Evolutionary conservation across 2,888 invertebrate species (phyloP), one percentile per base, ranked within the genome.

Genomic region (Euplexia lucipara): DNA sequence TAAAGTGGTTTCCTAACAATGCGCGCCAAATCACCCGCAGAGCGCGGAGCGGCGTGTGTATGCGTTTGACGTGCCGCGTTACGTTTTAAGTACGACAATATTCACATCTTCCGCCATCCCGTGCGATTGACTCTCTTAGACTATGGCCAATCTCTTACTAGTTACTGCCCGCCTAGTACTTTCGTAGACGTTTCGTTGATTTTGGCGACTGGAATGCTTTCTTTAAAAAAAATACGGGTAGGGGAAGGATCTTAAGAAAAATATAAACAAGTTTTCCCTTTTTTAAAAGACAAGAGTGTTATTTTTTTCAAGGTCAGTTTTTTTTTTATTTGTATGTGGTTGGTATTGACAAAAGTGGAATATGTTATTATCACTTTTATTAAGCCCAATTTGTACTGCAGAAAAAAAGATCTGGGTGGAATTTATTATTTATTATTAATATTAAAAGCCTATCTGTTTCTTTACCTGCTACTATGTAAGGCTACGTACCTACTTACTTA

Each of bases 21-120:
- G 87, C 84, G 78, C 86, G 89, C 85, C 89, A 91, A 93, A 92
- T 94, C 93, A 93, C 93, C 93, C 93, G 92, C 93, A 87, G 90
- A 92, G 93, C 83, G 77, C 78, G 70, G 78, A 80, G 71, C 78
- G 67, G 81, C 79, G 70, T 67, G 79, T 83, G 83, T 68, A 83
- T 82, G 77, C 85, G 74, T 79, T 78, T 88, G 88, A 88, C 86
- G 86, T 72, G 84, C 84, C 84, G 84, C 82, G 73, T 83, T 84
- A 75, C 66, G 68, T 75, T 83, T 81, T 69, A n/a, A 26, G 26
- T 26, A 86, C 80, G 81, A 84, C 82, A 76, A 75, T 77, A 79
- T 76, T 77, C 80, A 80, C 71, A 79, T 84, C 81, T 83, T 86
- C 78, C 79, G 26, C 26, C 26, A 26, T 26, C 5, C 26, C 3